Conservation (phyloP, 1,140 invertebrate genomes). For the Ectropis grisescens region DNA sequence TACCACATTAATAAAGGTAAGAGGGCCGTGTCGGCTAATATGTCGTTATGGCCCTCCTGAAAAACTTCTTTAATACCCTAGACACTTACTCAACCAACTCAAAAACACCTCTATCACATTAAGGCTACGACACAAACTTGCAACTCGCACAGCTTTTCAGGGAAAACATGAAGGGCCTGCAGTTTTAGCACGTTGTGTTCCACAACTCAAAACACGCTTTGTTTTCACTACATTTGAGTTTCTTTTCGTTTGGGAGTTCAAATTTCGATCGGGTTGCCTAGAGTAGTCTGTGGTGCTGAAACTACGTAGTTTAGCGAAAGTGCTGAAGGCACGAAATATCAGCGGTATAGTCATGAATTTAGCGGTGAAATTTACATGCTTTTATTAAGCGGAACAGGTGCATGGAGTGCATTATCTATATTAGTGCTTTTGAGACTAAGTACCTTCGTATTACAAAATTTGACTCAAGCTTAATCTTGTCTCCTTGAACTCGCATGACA, state of each 20-base stretch:
- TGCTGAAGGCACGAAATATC: conserved; percentile 20
- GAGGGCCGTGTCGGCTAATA: conserved; percentile 52
- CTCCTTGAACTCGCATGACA: too few species aligned
- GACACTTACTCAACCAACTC: conserved; percentile 12
- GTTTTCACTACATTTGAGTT: conserved; percentile 7
- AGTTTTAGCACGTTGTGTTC: conserved; percentile 18
- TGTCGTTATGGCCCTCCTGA: conserved; percentile 57
- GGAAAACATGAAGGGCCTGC: conserved; percentile 25
- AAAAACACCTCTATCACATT: conserved; percentile 17
- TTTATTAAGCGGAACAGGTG: too few species aligned
- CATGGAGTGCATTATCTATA: too few species aligned
- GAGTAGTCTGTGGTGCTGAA: conserved; percentile 22
- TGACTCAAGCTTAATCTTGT: too few species aligned
- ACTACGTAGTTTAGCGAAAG: conserved; percentile 20
- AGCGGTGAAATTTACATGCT: conserved; percentile 1
- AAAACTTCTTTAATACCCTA: conserved; percentile 47
- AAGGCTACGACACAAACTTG: conserved; percentile 17
- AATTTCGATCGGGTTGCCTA: conserved; percentile 24
- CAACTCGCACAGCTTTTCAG: conserved; percentile 35
- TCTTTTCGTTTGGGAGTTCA: conserved; percentile 8
- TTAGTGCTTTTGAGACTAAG: too few species aligned
- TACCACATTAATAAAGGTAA: conserved; percentile 61
- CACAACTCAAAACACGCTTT: conserved; percentile 23
- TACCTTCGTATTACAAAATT: too few species aligned
- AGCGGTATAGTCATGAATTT: conserved; percentile 1